Conservation (phyloP, 2,797 vertebrate genomes). For the Pangasius sanitwongsei region DNA sequence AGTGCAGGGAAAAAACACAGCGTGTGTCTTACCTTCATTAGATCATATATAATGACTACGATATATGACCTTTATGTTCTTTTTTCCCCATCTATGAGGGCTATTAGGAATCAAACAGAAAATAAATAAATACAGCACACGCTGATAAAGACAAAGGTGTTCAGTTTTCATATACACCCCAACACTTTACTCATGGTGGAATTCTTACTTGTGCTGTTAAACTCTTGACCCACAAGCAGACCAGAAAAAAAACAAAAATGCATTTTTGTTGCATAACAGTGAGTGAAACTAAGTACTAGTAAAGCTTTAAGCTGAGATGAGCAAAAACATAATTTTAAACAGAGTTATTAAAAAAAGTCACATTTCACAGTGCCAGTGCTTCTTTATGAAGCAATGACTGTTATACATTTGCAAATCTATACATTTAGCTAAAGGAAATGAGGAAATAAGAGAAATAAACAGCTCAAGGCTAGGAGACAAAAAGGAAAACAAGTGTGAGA, state of each 20-base stretch:
- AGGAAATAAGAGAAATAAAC: constrained; percentile 5
- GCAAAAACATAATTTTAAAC: not conserved
- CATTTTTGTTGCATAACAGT: not conserved
- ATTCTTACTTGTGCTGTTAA: not conserved
- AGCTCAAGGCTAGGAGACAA: constrained; percentile 5
- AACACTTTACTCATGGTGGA: not conserved
- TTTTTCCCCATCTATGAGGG: constrained; percentile 5
- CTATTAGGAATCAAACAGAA: constrained; percentile 7
- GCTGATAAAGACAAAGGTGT: not conserved
- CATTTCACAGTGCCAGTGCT: not conserved
- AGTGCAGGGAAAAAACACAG: not conserved
- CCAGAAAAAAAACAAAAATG: not conserved
- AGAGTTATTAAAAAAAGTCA: not conserved
- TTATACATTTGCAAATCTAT: constrained; percentile 18
- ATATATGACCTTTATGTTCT: constrained; percentile 43
- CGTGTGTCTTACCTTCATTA: not conserved
- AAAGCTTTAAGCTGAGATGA: not conserved
- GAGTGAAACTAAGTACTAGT: not conserved
- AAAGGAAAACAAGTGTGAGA: not conserved
- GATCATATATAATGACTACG: constrained; percentile 37
- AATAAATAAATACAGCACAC: not conserved
- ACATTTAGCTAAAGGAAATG: not conserved
- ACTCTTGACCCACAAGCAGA: not conserved
- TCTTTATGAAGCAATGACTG: not conserved
- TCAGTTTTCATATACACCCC: not conserved